A percentile compares a stretch with the other conserved stretches of the same genome.
Evolutionary conservation across 2,888 invertebrate genomes (phyloP).

Genomic region (Drosophila subquinaria): DNA sequence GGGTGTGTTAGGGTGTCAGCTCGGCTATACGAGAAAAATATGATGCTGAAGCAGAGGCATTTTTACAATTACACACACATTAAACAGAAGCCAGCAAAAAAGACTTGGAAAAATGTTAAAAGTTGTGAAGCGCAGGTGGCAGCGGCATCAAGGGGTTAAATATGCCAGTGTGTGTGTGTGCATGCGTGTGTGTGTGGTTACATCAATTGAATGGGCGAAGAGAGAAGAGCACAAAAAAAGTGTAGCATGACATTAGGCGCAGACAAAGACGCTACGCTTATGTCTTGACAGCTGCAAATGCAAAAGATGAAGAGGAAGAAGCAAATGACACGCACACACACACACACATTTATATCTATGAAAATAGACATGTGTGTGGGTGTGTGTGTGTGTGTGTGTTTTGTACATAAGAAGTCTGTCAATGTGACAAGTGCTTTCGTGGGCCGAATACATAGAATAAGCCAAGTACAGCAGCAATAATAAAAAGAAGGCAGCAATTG

Average conservation of each 20-base stretch:
- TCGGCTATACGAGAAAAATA: conserved; percentile 29
- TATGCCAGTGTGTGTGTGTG: conserved; percentile 14
- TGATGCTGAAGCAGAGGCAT: conserved; percentile 51
- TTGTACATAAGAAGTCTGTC: conserved; percentile 45
- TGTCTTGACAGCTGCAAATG: conserved; percentile 44
- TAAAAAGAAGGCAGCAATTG: neutral
- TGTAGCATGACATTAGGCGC: conserved; percentile 62
- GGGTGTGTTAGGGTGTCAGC: conserved; percentile 6
- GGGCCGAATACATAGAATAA: conserved; percentile 42
- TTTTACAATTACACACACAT: conserved; percentile 83
- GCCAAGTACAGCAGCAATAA: conserved; percentile 14
- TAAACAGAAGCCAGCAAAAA: conserved; percentile 57
- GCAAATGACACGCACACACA: conserved; percentile 13
- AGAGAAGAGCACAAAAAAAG: conserved; percentile 18
- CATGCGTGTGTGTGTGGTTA: conserved; percentile 24
- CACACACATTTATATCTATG: neutral
- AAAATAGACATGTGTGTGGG: neutral
- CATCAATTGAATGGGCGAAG: conserved; percentile 40
- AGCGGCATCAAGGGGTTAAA: conserved; percentile 35
- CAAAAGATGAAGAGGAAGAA: conserved; percentile 4
- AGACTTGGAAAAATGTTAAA: conserved; percentile 45
- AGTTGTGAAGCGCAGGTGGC: conserved; percentile 29
- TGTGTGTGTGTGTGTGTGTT: neutral
- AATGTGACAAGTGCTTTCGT: conserved; percentile 48
- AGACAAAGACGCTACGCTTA: conserved; percentile 49